Conservation (phyloP, 2,113 vertebrate genomes). For the Oostethus manadensis region DNA sequence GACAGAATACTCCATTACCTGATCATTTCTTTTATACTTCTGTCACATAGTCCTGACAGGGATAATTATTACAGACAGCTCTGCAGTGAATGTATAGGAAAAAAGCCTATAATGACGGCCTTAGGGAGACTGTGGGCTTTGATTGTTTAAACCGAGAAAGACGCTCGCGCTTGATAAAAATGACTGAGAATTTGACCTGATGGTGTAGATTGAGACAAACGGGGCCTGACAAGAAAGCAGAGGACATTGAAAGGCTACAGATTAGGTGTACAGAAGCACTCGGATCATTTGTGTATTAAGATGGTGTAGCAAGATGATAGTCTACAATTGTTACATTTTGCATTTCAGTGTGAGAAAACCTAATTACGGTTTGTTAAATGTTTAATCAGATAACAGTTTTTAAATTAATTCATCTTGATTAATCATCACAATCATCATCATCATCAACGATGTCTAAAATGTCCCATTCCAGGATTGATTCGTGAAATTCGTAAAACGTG, state of each 20-base stretch:
- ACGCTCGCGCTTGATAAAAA: conserved; percentile 35
- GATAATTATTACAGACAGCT: conserved; percentile 39
- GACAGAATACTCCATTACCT: conserved; percentile 59
- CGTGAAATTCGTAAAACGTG: too few relatives aligned
- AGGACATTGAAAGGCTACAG: conserved; percentile 54
- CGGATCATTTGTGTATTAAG: conserved; percentile 34
- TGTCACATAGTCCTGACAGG: conserved; percentile 36
- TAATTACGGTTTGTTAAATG: too few relatives aligned
- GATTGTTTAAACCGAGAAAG: conserved; percentile 25
- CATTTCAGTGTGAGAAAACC: too few relatives aligned
- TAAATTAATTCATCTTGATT: too few relatives aligned
- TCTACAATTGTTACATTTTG: not conserved
- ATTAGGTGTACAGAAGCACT: conserved; percentile 23
- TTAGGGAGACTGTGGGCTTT: conserved; percentile 10
- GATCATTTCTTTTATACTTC: conserved; percentile 42
- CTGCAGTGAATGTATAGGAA: conserved; percentile 17
- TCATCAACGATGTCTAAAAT: too few relatives aligned
- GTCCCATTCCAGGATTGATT: too few relatives aligned
- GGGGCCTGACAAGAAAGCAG: conserved; percentile 50
- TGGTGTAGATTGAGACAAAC: conserved; percentile 48
- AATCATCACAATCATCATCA: too few relatives aligned
- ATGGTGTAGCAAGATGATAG: conserved; percentile 23
- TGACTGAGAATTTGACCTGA: conserved; percentile 38
- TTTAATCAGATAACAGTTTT: too few relatives aligned
- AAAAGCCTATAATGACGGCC: conserved; percentile 21